Evolutionary conservation across 2,888 invertebrate genomes (phyloP), one percentile per base, ranked within the genome.

Genomic region (Ochropleura leucogaster): DNA sequence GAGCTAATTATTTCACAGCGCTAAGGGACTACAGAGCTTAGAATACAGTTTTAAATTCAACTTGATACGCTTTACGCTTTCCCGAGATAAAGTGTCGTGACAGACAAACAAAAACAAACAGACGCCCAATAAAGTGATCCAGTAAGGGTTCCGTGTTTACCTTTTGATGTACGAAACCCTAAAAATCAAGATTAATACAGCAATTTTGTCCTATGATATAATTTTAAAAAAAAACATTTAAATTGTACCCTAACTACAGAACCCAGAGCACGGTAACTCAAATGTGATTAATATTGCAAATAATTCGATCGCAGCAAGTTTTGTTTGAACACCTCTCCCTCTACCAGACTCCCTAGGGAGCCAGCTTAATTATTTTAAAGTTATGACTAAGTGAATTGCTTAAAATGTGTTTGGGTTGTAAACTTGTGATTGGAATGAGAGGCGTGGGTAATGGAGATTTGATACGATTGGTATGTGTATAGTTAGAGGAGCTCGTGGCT

Each of bases 231-330:
- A 40, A n/a, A n/a, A n/a, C n/a, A 30, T 30, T 5, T 16, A 40
- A 16, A 30, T n/a, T 4, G 7, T 20, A 20, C 53, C 60, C 18
- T 59, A 16, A 14, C 30, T 20, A 46, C 14, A n/a, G 16, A 47
- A 0, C 74, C 75, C 63, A 62, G n/a, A 14, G 12, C 3, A 44
- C 70, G 53, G 74, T 80, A 86, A 84, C 77, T 72, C 80, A 82
- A 89, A 89, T 85, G 86, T 85, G 77, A 87, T 90, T 90, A 90
- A 90, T 90, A 87, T 85, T 89, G 67, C 82, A 88, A 75, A 77
- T 85, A 85, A 89, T 85, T 88, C 81, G 81, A 85, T 88, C 79
- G 74, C 69, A 65, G 69, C 67, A 72, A 77, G 73, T 72, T 77
- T 79, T 77, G 84, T 78, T 83, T 75, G 68, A 72, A 60, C 53